phyloP scores from a whole-genome alignment of 2,888 invertebrate genomes.

The Pammene aurita region DNA sequence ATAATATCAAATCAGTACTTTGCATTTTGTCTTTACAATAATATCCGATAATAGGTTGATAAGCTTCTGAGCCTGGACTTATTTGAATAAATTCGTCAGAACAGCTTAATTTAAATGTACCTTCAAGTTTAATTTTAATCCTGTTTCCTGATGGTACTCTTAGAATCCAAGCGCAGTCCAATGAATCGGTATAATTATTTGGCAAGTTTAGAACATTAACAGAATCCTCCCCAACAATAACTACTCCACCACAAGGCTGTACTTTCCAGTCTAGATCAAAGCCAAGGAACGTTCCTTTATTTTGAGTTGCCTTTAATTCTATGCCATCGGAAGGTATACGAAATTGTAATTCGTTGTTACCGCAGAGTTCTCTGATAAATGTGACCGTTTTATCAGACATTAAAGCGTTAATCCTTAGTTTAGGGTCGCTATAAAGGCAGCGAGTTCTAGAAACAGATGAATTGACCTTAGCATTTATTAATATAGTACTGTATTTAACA shows the following conservation, averaged over 20 bases:
- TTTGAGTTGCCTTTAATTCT: constrained; percentile 58
- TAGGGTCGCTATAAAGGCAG: constrained; percentile 61
- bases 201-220: constrained; percentile 68
- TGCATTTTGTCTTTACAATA: constrained; percentile 84
- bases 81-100: constrained; percentile 75
- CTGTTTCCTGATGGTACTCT: constrained; percentile 64
- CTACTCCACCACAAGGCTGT: constrained; percentile 87
- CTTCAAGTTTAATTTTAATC: constrained; percentile 65
- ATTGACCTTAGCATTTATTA: constrained; percentile 57
- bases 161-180: constrained; percentile 90
- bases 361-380: constrained; percentile 57
- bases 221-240: constrained; percentile 59
- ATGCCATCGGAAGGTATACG: constrained; percentile 61
- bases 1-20: constrained; percentile 69
- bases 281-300: constrained; percentile 55
- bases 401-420: constrained; percentile 55
- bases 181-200: constrained; percentile 63
- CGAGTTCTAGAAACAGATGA: constrained; percentile 53
- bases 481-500: constrained; percentile 57
- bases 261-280: constrained; percentile 84
- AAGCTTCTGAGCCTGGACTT: constrained; percentile 78
- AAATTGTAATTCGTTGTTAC: constrained; percentile 52
- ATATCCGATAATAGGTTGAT: constrained; percentile 81
- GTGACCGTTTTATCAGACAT: constrained; percentile 39
- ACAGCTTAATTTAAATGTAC: constrained; percentile 60